Conservation (phyloP, 2,797 vertebrate genomes). For the Tinamus major region DNA sequence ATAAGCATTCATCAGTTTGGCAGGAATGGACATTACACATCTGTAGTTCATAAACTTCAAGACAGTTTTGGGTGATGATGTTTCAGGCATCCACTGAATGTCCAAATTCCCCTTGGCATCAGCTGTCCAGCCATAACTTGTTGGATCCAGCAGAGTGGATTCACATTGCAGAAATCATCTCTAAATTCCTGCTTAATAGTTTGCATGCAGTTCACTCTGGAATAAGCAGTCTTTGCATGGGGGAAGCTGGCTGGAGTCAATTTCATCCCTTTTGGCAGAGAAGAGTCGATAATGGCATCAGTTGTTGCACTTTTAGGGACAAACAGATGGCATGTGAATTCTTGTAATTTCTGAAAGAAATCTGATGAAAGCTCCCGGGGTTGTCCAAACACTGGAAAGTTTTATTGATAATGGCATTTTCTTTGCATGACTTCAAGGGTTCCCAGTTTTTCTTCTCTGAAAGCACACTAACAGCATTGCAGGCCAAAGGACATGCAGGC, state of each 20-base stretch:
- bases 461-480: slow-evolving; percentile 14
- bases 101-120: slow-evolving; percentile 69
- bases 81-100: slow-evolving; percentile 56
- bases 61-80: slow-evolving; percentile 57
- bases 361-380: slow-evolving; percentile 65
- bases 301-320: slow-evolving; percentile 71
- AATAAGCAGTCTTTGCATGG: slow-evolving; percentile 70
- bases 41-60: slow-evolving; percentile 61
- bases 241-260: slow-evolving; percentile 61
- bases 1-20: slow-evolving; percentile 34
- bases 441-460: slow-evolving; percentile 55
- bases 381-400: slow-evolving; percentile 48
- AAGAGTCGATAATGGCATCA: slow-evolving; percentile 63
- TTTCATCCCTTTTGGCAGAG: slow-evolving; percentile 67
- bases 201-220: slow-evolving; percentile 65
- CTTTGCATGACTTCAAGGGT: slow-evolving; percentile 60
- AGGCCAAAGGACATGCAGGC: slow-evolving; percentile 37
- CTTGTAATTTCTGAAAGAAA: slow-evolving; percentile 67
- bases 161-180: slow-evolving; percentile 62
- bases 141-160: slow-evolving; percentile 55
- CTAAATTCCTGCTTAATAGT: slow-evolving; percentile 61
- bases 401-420: slow-evolving; percentile 65
- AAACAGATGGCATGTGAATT: slow-evolving; percentile 73
- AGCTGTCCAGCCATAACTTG: slow-evolving; percentile 58
- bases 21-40: slow-evolving; percentile 53